A percentile compares a stretch with the other conserved stretches of the same genome.
These are phyloP conservation scores for Epizoanthus stellaris DNA, from an alignment of 92 coral and sea anemone genomes.

Conservation along the genomic window DNA sequence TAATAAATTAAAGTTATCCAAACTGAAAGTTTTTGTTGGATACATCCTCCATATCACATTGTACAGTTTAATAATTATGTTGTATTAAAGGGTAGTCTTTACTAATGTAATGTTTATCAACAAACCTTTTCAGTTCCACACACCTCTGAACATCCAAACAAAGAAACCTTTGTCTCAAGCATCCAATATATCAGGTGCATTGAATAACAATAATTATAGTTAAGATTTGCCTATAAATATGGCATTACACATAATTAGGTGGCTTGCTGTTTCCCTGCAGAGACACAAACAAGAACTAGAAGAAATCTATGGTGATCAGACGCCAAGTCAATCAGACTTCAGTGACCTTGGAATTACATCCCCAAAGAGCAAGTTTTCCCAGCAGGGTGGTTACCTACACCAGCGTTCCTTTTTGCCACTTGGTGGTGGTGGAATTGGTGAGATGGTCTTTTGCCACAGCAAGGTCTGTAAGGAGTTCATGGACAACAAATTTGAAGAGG, in stretches of 20 bases:
- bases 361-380: constrained; percentile 92
- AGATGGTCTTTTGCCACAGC: constrained; percentile 92
- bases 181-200: no score
- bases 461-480: constrained; percentile 93
- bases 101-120: no score
- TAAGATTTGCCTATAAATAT: not conserved
- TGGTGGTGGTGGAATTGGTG: constrained; percentile 70
- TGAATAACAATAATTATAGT: not conserved
- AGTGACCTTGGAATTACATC: constrained; percentile 91
- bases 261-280: constrained; percentile 25
- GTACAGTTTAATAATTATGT: no score
- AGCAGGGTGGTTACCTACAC: constrained; percentile 84
- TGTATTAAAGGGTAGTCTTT: no score
- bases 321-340: constrained; percentile 80
- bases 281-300: constrained; percentile 90
- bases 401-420: constrained; percentile 76
- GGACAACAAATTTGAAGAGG: constrained; percentile 97
- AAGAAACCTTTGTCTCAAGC: no score
- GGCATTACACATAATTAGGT: no score
- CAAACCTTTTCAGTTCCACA: no score
- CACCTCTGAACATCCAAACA: no score
- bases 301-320: constrained; percentile 92
- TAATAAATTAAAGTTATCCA: no score
- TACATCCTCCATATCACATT: no score
- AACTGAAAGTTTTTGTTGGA: no score